Percentiles rank a stretch among this genome's conserved stretches.
phyloP scores from a whole-genome alignment of 2,888 invertebrate species.

The Allophyes oxyacanthae region DNA sequence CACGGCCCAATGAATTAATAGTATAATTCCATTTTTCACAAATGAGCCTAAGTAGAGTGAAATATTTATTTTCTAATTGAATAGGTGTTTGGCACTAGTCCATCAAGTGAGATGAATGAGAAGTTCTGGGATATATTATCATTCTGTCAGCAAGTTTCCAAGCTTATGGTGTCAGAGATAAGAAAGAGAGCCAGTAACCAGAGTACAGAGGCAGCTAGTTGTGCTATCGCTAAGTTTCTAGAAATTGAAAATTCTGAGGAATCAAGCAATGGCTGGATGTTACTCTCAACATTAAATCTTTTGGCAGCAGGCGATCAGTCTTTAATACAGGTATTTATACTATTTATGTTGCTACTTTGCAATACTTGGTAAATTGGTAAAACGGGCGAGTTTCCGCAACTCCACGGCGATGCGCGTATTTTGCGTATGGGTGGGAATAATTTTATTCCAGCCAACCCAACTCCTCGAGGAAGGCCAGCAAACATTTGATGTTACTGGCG shows the following conservation, averaged over 20 bases:
- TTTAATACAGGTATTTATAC: slow-evolving; percentile 93
- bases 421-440: no score
- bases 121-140: slow-evolving; percentile 99
- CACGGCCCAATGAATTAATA: no score
- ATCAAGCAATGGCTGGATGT: slow-evolving; percentile 98
- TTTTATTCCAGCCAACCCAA: no score
- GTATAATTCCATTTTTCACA: no score
- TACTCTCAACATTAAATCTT: slow-evolving; percentile 96
- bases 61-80: slow-evolving; percentile 29
- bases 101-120: slow-evolving; percentile 98
- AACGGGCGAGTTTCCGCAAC: no score
- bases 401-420: no score
- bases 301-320: slow-evolving; percentile 97
- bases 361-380: no score
- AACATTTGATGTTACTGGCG: no score
- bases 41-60: no score
- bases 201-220: slow-evolving; percentile 98
- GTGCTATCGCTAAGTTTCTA: slow-evolving; percentile 98
- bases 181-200: slow-evolving; percentile 98
- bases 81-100: slow-evolving; percentile 97
- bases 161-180: slow-evolving; percentile 99
- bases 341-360: neutral
- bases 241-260: slow-evolving; percentile 98
- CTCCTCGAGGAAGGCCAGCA: no score
- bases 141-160: slow-evolving; percentile 98